Evolutionary conservation across 1,140 invertebrate genomes (phyloP), one percentile per base, ranked within the genome.

Genomic region (Scaptomyza montana): DNA sequence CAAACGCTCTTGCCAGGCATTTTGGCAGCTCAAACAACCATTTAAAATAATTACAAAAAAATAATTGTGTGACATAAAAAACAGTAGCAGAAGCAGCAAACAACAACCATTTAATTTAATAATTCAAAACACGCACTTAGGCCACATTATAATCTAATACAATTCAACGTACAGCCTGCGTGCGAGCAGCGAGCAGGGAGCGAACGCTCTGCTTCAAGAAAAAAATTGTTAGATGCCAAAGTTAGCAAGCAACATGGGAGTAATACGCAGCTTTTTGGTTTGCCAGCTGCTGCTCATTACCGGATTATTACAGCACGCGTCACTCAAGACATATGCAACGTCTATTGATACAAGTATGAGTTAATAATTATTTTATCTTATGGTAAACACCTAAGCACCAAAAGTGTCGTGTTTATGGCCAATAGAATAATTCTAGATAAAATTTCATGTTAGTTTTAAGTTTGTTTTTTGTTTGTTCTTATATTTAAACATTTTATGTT

Each of bases 41-140:
- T 84, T 79, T 85, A 79, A 85, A 85, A 85, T 80, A 85, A 85
- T 85, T 85, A 80, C 46, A 53, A 59, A 62, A 62, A 66, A 72
- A 63, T 50, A 67, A 33, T 63, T 60, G 30, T 41, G 55, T 49
- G 47, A 71, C 43, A 55, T 49, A 47, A 28, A 55, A 39, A 56
- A 41, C 56, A 79, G 61, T 57, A 47, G 53, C 30, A 63, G 62
- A 16, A 57, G 67, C 51, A 49, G 64, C 41, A 46, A 73, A 62
- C 50, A 85, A 80, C 65, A 69, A 70, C 47, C 70, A 78, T 76
- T 73, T 86, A 87, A 87, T 86, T 86, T 66, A 86, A 86, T 87
- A 82, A 82, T 86, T 87, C 62, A 86, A 67, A 36, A 51, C 50
- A 39, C 67, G 75, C 78, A 78, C 78, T 87, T 76, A 65, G 82